phyloP scores from a whole-genome alignment of 2,113 vertebrate genomes.

The Siniperca knerii region DNA sequence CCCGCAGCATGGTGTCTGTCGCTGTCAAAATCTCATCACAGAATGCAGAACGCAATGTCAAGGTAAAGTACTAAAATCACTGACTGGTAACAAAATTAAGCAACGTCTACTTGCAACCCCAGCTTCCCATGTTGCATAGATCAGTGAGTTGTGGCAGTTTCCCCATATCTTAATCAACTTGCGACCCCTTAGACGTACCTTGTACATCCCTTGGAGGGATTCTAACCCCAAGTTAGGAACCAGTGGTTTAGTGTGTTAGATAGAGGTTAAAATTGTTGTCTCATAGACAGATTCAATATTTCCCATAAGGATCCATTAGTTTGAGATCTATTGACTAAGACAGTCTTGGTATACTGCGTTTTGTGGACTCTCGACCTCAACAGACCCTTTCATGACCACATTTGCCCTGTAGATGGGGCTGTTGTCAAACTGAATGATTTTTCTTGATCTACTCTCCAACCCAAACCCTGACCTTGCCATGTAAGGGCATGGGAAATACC shows the following conservation, averaged over 20 bases:
- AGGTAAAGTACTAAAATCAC: constrained; percentile 80
- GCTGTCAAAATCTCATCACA: constrained; percentile 94
- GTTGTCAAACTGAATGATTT: not conserved
- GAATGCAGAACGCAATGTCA: constrained; percentile 92
- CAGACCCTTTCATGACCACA: not conserved
- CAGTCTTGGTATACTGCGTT: not conserved
- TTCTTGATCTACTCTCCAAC: not conserved
- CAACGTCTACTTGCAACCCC: not conserved
- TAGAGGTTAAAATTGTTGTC: too few relatives aligned
- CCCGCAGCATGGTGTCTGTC: constrained; percentile 93
- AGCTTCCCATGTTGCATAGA: not conserved
- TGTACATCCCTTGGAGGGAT: too few relatives aligned
- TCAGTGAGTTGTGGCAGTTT: not conserved
- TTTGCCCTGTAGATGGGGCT: constrained; percentile 5
- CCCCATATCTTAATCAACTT: not conserved
- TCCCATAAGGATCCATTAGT: not conserved
- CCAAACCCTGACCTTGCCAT: not conserved
- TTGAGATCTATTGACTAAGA: not conserved
- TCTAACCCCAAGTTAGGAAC: too few relatives aligned
- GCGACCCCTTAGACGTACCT: too few relatives aligned
- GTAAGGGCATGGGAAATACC: not conserved
- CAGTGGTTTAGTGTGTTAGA: too few relatives aligned
- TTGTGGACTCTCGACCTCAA: too few relatives aligned
- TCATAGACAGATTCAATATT: not conserved
- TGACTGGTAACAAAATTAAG: not conserved